Percentiles rank a stretch among this genome's conserved stretches.
Evolutionary conservation across 2,888 invertebrate species (phyloP).

Genomic region (Mythimna vitellina): DNA sequence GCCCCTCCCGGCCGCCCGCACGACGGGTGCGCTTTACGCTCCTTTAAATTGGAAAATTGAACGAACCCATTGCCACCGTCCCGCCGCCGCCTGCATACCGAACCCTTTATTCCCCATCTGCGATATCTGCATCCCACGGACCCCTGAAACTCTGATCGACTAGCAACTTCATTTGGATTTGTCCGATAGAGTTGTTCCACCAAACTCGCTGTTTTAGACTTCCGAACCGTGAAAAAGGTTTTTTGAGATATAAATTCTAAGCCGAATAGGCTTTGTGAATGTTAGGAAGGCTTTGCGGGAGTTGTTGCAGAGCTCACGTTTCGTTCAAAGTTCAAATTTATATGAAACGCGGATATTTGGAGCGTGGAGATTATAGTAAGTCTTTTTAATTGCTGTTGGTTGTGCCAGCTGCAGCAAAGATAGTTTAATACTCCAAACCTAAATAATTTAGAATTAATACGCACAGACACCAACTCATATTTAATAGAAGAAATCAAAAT

Average conservation of each 20-base stretch:
- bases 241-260: slow-evolving; percentile 24
- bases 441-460: too few species aligned
- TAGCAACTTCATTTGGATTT: slow-evolving; percentile 56
- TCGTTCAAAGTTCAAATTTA: not conserved
- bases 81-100: slow-evolving; percentile 44
- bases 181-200: slow-evolving; percentile 45
- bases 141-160: slow-evolving; percentile 31
- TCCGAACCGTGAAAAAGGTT: slow-evolving; percentile 38
- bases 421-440: too few species aligned
- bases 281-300: not conserved
- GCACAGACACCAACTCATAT: not conserved
- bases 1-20: not conserved
- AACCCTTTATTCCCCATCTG: slow-evolving; percentile 57
- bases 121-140: slow-evolving; percentile 41
- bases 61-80: slow-evolving; percentile 51
- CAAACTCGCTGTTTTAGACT: slow-evolving; percentile 29
- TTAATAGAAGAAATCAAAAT: not conserved
- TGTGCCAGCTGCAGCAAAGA: not conserved
- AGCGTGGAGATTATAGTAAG: not conserved
- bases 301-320: not conserved
- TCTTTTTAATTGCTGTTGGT: not conserved
- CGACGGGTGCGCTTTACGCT: slow-evolving; percentile 59
- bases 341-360: not conserved
- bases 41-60: slow-evolving; percentile 67
- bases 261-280: slow-evolving; percentile 13